phyloP scores from a whole-genome alignment of 2,797 vertebrate genomes.

The Rousettus madagascariensis region DNA sequence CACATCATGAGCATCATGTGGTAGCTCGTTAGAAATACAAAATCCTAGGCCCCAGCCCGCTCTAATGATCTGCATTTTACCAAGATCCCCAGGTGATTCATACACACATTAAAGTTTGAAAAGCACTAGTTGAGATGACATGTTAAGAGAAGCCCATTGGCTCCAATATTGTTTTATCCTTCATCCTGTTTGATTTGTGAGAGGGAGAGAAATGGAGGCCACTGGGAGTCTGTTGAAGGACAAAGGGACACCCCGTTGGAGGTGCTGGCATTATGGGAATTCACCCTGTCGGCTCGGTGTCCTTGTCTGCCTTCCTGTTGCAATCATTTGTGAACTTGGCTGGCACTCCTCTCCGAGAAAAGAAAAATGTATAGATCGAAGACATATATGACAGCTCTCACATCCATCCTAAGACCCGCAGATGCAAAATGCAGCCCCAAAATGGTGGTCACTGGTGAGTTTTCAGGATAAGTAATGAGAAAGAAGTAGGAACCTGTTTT shows the following conservation, averaged over 20 bases:
- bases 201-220: neutral
- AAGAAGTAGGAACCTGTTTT: neutral
- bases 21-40: neutral
- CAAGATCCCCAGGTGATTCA: neutral
- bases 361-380: neutral
- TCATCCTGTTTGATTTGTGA: neutral
- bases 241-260: neutral
- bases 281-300: neutral
- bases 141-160: neutral
- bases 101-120: neutral
- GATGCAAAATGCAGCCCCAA: neutral
- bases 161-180: neutral
- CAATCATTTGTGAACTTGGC: neutral
- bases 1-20: neutral
- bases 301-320: neutral
- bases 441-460: neutral
- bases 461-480: neutral
- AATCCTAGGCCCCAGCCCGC: neutral
- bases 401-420: neutral
- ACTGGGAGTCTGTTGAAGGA: neutral
- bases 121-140: neutral
- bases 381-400: neutral
- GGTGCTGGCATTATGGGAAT: neutral
- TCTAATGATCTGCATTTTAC: neutral
- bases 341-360: neutral